These are phyloP conservation scores for Pseudococcus viburni DNA, from an alignment of 2,888 invertebrate species.

Conservation along the genomic window DNA sequence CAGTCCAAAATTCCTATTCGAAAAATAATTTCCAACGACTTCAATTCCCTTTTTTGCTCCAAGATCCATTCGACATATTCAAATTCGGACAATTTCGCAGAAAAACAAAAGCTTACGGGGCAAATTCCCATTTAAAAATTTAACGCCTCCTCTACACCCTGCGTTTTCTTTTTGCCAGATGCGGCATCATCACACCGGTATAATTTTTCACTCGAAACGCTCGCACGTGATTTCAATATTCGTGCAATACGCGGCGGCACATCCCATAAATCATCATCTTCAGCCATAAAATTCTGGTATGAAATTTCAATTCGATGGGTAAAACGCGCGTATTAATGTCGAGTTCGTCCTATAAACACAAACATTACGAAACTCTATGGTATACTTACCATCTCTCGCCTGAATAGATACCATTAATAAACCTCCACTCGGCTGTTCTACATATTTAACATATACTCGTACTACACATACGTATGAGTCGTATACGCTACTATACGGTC, in stretches of 20 bases:
- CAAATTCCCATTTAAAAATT: too few species aligned
- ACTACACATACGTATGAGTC: neutral
- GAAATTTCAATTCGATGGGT: conserved; percentile 28
- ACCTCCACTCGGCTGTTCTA: conserved; percentile 24
- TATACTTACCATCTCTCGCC: conserved; percentile 20
- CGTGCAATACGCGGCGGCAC: neutral
- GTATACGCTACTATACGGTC: neutral
- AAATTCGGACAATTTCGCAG: too few species aligned
- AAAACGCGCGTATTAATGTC: conserved; percentile 29
- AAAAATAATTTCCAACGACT: too few species aligned
- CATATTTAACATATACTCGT: conserved; percentile 9
- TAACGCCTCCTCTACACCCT: too few species aligned
- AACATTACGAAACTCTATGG: neutral
- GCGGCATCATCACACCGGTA: neutral
- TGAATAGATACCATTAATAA: conserved; percentile 30
- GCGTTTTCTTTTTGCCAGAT: neutral
- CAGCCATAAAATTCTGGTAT: neutral
- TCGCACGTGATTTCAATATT: conserved; percentile 21
- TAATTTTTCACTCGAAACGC: neutral
- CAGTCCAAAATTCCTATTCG: too few species aligned
- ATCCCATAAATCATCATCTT: neutral
- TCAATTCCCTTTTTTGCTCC: too few species aligned
- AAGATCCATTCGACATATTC: too few species aligned
- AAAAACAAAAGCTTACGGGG: too few species aligned
- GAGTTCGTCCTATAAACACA: conserved; percentile 31